These are phyloP conservation scores for Coryphaenoides rupestris DNA, from an alignment of 2,113 vertebrate species.

Conservation along the genomic window DNA sequence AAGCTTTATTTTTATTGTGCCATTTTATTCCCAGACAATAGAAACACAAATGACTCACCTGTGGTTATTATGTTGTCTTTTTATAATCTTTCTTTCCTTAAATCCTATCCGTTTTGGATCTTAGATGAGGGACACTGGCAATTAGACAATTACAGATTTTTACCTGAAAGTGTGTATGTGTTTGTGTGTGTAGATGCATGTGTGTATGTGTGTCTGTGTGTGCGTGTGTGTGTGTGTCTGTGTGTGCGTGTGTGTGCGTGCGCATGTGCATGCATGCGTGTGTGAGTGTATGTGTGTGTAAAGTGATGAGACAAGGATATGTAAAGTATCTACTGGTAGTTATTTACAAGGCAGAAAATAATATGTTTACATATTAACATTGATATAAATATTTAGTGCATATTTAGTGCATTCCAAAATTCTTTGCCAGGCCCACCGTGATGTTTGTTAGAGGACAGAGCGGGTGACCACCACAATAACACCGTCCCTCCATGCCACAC, in stretches of 20 bases:
- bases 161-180: no score
- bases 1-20: no score
- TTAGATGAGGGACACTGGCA: no score
- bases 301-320: neutral
- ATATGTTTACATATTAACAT: no score
- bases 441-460: conserved; percentile 43
- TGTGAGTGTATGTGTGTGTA: conserved; percentile 3
- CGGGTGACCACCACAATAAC: conserved; percentile 49
- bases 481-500: conserved; percentile 23
- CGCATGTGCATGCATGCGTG: neutral
- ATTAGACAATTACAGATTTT: no score
- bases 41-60: no score
- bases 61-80: no score
- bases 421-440: conserved; percentile 22
- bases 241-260: neutral
- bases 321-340: neutral
- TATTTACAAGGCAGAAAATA: conserved; percentile 4
- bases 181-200: no score
- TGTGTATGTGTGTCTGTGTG: neutral
- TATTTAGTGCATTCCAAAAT: conserved; percentile 34
- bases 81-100: no score
- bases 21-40: no score
- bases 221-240: neutral
- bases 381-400: conserved; percentile 17
- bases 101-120: no score